phyloP scores from a whole-genome alignment of 2,888 invertebrate species.

The Podabrus alpinus region DNA sequence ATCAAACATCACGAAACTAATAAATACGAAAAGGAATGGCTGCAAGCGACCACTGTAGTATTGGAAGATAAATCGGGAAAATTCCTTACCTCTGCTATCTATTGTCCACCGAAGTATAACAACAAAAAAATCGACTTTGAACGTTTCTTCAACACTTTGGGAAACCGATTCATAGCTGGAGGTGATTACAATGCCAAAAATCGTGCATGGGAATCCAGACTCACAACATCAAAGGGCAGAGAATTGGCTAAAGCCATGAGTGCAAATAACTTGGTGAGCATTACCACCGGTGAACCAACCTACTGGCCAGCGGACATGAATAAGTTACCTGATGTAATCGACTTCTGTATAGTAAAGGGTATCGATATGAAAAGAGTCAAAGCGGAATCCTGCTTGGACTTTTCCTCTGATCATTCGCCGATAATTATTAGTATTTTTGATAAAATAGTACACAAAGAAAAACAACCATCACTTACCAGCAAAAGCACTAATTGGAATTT shows the following conservation, averaged over 20 bases:
- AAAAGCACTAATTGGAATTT: no score
- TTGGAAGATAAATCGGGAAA: no score
- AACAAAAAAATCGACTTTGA: background rate
- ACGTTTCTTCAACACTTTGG: background rate
- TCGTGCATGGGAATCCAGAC: background rate
- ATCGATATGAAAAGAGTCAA: no score
- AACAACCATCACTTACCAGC: no score
- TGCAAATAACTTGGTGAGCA: background rate
- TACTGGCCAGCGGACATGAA: background rate
- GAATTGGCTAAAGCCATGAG: background rate
- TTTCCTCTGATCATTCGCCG: no score
- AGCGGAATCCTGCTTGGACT: no score
- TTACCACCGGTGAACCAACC: background rate
- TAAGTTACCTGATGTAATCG: background rate
- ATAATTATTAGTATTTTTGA: no score
- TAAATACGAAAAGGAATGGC: background rate
- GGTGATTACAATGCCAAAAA: no score
- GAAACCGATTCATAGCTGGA: background rate
- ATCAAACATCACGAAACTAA: constrained; percentile 16
- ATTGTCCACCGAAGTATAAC: background rate
- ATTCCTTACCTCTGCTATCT: background rate
- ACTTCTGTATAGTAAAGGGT: no score
- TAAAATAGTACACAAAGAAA: no score
- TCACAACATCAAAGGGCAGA: background rate
- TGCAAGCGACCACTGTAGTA: background rate